A percentile compares a stretch with the other conserved stretches of the same genome.
These are phyloP conservation scores for Danionella dracula DNA, from an alignment of 2,797 vertebrate species.

Conservation along the genomic window DNA sequence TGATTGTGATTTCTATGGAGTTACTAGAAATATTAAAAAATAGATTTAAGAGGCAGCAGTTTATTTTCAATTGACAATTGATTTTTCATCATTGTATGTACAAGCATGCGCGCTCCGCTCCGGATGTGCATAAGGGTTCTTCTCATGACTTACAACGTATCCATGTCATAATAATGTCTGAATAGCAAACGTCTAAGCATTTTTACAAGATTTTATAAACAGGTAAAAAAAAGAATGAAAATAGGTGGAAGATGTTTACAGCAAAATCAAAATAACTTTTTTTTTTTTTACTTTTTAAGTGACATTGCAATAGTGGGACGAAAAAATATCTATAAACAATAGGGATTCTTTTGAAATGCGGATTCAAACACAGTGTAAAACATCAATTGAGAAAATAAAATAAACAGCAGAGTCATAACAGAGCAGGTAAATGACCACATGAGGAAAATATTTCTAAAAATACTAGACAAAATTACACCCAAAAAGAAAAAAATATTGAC, in stretches of 20 bases:
- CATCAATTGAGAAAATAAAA: conserved; percentile 40
- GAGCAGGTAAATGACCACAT: conserved; percentile 53
- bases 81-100: conserved; percentile 49
- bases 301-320: conserved; percentile 63
- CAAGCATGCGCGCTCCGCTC: conserved; percentile 54
- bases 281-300: conserved; percentile 70
- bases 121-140: conserved; percentile 50
- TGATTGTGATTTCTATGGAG: conserved; percentile 37
- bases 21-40: conserved; percentile 47
- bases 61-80: conserved; percentile 40
- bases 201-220: conserved; percentile 57
- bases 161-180: conserved; percentile 54
- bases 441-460: conserved; percentile 68
- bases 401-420: conserved; percentile 40
- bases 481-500: conserved; percentile 55
- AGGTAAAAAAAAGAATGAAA: conserved; percentile 43
- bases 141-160: conserved; percentile 53
- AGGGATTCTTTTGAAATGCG: conserved; percentile 30
- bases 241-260: conserved; percentile 61
- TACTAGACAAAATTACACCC: conserved; percentile 52
- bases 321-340: conserved; percentile 36
- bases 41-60: conserved; percentile 49
- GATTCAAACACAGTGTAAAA: conserved; percentile 45
- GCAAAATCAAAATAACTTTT: conserved; percentile 78
- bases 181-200: conserved; percentile 55